Base-by-base conservation (phyloP, 2,888 invertebrate species). In the Matsumyia berberina region DNA sequence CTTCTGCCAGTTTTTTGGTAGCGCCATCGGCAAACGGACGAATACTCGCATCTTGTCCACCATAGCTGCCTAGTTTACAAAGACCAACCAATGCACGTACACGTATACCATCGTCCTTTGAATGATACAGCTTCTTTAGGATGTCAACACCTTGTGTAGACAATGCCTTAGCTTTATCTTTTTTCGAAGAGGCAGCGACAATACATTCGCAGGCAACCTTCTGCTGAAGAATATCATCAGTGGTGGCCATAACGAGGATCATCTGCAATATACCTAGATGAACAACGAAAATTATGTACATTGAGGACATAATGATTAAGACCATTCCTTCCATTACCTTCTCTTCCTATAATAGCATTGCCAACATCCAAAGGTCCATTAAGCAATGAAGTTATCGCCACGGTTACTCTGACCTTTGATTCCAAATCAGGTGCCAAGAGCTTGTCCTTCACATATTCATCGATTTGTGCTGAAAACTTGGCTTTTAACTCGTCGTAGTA, bases 181-280 rank as follows among this genome's bases (percentile, higher is more conserved):
- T 98, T 91, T 99, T 99, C 5, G 98, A 97, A 1, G 99, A 96
- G 3, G 99, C 98, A 5, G 98, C 97, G 80, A 99, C 97, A 55
- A 99, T 95, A 88, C 99, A 98, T 92, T 99, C 99, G 89, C 98
- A 98, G 0, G 99, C 97, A 11, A 99, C 96, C 92, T 96, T 96
- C 93, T 99, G 96, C 90, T 99, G 97, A 0, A 98, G 92, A 11
- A 94, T 87, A 89, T 98, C 97, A n/a, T 98, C 97, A 8, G 97
- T 96, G 80, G 96, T 96, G 1, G 99, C 99, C 98, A 99, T 98
- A 5, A 97, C 97, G 33, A 99, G 92, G 91, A 99, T 98, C 96
- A 99, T 98, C 91, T 98, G 97, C 88, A 99, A 93, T 80, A 99
- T 96, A 33, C 91, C 91, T 91, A 33, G 2, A 76, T 35, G 15